Evolutionary conservation across 2,113 vertebrate species (phyloP), one percentile per base, ranked within the genome.

Genomic region (Notarius lentiginosus): DNA sequence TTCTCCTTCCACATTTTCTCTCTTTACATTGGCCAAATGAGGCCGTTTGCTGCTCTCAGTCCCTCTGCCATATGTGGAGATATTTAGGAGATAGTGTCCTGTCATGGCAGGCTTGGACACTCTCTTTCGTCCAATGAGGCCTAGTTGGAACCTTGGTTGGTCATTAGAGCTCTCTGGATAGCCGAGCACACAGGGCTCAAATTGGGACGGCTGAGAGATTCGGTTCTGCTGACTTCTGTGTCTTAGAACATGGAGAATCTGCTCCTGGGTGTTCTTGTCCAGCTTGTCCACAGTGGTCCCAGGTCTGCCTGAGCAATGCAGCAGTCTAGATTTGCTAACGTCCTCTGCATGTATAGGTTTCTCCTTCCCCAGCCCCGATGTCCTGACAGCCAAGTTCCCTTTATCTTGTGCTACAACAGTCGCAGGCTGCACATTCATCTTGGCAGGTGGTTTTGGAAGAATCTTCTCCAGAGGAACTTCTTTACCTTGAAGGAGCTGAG

Each of bases 1-100:
- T 80, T 94, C 94, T 49, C 81, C 76, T 7, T 95, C 96, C 11
- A 90, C 83, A 0, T 77, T 89, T 65, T 96, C 96, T 76, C 86
- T 89, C 92, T 94, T 91, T 18, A 95, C 89, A 47, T 84, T 91
- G 3, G 88, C 15, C 81, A 93, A 93, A 51, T 95, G 95, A 88
- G 94, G 92, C 82, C 96, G 96, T 91, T 94, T 96, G 90, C 95
- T 85, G 76, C 94, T 95, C 91, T 99, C 98, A 0, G 97, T 93
- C n/a, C 96, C 97, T 6, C 97, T 94, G 11, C 98, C 97, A 0
- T 99, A 99, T 0, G 98, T 99, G 88, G 98, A 98, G 88, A 98
- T 94, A 83, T 99, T 99, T 75, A 99, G 97, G 91, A 99, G 96
- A 68, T 99, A 99, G 83, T 99, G 98, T 18, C 98, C 98, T 0